Evolutionary conservation across 2,888 invertebrate genomes (phyloP).

Genomic region (Mechanitis mazaeus): DNA sequence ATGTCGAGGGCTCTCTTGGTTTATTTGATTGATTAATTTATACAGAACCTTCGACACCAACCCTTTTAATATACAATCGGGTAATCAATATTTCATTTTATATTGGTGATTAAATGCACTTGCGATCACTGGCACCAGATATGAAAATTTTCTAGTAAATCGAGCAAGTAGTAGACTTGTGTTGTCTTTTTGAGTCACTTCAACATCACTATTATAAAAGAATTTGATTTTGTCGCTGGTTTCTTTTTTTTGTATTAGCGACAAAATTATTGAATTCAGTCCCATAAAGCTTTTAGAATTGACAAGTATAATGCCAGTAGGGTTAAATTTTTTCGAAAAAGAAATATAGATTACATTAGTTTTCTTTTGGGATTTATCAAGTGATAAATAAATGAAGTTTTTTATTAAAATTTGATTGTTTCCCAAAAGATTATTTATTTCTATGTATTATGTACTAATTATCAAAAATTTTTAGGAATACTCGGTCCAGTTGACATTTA

Average conservation of each 20-base stretch:
- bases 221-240: slow-evolving; percentile 21
- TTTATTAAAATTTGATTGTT: slow-evolving; percentile 31
- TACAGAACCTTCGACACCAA: slow-evolving; percentile 59
- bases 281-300: slow-evolving; percentile 25
- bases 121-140: slow-evolving; percentile 18
- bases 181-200: slow-evolving; percentile 24
- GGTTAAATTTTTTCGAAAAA: slow-evolving; percentile 12
- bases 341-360: slow-evolving; percentile 12
- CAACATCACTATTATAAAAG: slow-evolving; percentile 12
- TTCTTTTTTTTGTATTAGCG: slow-evolving; percentile 11
- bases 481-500: slow-evolving; percentile 97
- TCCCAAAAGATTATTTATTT: slow-evolving; percentile 15
- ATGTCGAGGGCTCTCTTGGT: slow-evolving; percentile 58
- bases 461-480: slow-evolving; percentile 86
- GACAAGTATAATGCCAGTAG: slow-evolving; percentile 20
- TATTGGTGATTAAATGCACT: slow-evolving; percentile 21
- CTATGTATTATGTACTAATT: slow-evolving; percentile 13
- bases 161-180: slow-evolving; percentile 29
- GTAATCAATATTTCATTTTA: slow-evolving; percentile 10
- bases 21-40: slow-evolving; percentile 44
- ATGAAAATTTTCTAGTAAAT: slow-evolving; percentile 9
- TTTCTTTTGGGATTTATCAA: slow-evolving; percentile 23
- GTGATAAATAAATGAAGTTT: slow-evolving; percentile 8
- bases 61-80: slow-evolving; percentile 16
- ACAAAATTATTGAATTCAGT: slow-evolving; percentile 23